A percentile compares a stretch with the other conserved stretches of the same genome.
phyloP scores from a whole-genome alignment of 2,797 vertebrate species.

The Clarias platycephalus region DNA sequence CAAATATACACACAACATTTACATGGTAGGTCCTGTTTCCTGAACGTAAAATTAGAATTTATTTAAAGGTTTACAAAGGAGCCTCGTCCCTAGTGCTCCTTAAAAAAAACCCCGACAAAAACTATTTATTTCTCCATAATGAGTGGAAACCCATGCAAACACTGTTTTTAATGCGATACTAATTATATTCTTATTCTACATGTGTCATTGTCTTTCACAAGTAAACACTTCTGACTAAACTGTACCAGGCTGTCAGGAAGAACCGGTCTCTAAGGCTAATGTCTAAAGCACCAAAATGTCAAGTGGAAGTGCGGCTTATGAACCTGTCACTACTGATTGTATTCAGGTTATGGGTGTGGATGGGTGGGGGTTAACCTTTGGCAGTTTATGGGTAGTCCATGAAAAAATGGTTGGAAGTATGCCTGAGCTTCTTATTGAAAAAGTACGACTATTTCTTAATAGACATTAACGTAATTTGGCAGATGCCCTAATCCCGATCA shows the following conservation, averaged over 20 bases:
- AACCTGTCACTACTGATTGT: slow-evolving; percentile 41
- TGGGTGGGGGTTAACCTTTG: slow-evolving; percentile 25
- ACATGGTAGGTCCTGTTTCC: not conserved
- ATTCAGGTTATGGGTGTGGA: slow-evolving; percentile 46
- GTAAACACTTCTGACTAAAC: not conserved
- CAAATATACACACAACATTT: slow-evolving; percentile 44
- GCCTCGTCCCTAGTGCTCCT: not conserved
- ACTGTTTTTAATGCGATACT: not conserved
- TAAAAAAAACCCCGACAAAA: not conserved
- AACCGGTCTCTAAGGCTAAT: slow-evolving; percentile 34
- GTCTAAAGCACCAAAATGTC: slow-evolving; percentile 31
- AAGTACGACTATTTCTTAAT: not conserved
- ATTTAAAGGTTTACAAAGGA: slow-evolving; percentile 30
- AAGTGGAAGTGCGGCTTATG: slow-evolving; percentile 34
- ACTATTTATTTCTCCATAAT: slow-evolving; percentile 1
- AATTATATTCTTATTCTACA: slow-evolving; percentile 9
- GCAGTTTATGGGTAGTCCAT: not conserved
- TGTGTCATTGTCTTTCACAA: slow-evolving; percentile 20
- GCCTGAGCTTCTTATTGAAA: not conserved
- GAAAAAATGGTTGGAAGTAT: slow-evolving; percentile 12
- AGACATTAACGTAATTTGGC: not conserved
- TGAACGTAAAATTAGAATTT: slow-evolving; percentile 10
- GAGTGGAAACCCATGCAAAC: slow-evolving; percentile 12
- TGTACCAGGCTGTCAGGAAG: slow-evolving; percentile 31
- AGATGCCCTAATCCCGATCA: not conserved